phyloP scores from a whole-genome alignment of 2,888 invertebrate species.

The Halictus ligatus region DNA sequence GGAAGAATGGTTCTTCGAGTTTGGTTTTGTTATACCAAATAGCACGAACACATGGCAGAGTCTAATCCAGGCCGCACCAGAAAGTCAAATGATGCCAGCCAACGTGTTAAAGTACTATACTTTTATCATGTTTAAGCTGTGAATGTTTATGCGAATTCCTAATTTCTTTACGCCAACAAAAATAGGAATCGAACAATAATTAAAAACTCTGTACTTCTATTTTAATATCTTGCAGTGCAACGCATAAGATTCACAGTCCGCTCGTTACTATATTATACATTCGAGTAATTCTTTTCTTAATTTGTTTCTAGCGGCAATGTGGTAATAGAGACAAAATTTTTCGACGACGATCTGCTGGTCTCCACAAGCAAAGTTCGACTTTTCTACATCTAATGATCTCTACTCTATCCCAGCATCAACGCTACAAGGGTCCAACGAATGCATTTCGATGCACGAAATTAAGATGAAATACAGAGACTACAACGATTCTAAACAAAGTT shows the following conservation, averaged over 20 bases:
- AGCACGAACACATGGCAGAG: conserved; percentile 99
- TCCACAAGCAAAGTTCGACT: conserved; percentile 97
- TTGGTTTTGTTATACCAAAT: conserved; percentile 99
- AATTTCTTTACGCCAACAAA: not conserved
- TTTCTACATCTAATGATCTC: conserved; percentile 92
- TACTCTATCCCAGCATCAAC: conserved; percentile 24
- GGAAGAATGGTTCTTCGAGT: conserved; percentile 99
- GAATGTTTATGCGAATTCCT: not conserved
- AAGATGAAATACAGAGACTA: conserved; percentile 22
- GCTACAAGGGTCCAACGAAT: conserved; percentile 61
- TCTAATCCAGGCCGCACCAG: conserved; percentile 98
- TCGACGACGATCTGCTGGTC: conserved; percentile 96
- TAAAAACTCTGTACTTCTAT: not conserved
- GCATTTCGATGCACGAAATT: not conserved
- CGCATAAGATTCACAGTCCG: not conserved
- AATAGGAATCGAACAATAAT: not conserved
- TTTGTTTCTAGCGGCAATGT: conserved; percentile 93
- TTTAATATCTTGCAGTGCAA: not conserved
- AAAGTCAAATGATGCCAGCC: conserved; percentile 99
- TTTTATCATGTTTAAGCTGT: not conserved
- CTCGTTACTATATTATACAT: not conserved
- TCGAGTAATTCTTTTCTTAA: not conserved
- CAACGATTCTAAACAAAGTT: conserved; percentile 31
- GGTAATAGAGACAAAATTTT: conserved; percentile 98
- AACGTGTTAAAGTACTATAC: conserved; percentile 94